phyloP scores from a whole-genome alignment of 2,113 vertebrate genomes.

The Vidua macroura region DNA sequence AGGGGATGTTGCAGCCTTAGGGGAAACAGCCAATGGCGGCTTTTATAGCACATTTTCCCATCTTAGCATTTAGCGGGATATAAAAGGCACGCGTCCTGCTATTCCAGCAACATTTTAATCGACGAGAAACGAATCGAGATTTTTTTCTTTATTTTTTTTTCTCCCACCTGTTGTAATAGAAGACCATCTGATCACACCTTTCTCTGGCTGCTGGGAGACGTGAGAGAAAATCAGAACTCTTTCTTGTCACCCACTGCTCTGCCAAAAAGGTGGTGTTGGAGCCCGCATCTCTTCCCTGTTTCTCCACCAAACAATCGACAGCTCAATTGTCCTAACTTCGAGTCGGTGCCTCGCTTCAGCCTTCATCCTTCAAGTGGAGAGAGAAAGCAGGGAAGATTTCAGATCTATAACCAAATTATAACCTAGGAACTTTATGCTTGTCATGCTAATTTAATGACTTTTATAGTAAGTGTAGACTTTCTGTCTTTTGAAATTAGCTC shows the following conservation, averaged over 20 bases:
- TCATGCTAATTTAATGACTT: conserved; percentile 74
- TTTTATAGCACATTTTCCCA: neutral
- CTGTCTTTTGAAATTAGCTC: conserved; percentile 72
- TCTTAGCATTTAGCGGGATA: neutral
- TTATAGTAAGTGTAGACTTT: conserved; percentile 69
- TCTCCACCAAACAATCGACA: neutral
- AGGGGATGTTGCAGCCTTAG: neutral
- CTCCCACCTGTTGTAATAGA: conserved; percentile 51
- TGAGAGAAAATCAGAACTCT: neutral
- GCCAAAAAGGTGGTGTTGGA: neutral
- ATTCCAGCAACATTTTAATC: neutral
- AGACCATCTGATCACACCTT: neutral
- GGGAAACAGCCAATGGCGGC: neutral
- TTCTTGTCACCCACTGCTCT: neutral
- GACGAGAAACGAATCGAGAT: neutral
- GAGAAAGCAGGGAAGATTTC: conserved; percentile 57
- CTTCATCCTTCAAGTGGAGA: conserved; percentile 33
- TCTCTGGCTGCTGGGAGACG: neutral
- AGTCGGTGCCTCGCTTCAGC: neutral
- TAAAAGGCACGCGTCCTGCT: neutral
- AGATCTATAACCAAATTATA: conserved; percentile 67
- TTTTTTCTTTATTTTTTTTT: neutral
- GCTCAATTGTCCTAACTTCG: neutral
- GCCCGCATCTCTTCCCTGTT: neutral
- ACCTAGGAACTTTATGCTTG: conserved; percentile 66